These are phyloP conservation scores for Gadus macrocephalus DNA, from an alignment of 2,113 vertebrate genomes.

Conservation along the genomic window DNA sequence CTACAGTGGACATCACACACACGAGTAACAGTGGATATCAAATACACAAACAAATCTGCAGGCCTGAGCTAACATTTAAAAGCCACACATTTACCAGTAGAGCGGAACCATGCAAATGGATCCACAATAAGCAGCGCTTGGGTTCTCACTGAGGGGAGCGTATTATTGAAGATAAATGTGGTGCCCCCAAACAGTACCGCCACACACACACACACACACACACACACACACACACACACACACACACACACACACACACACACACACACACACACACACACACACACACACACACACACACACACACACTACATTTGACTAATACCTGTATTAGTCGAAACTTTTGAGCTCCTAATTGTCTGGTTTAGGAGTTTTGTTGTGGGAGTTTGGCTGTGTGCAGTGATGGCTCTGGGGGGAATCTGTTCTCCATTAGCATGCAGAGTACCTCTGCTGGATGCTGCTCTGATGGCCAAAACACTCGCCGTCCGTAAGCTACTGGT, in stretches of 20 bases:
- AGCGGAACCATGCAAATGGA: slow-evolving; percentile 33
- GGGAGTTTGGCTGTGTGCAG: slow-evolving; percentile 29
- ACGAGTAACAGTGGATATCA: neutral
- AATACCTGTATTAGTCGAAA: no score
- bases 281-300: neutral
- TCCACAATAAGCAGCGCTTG: slow-evolving; percentile 21
- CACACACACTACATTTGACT: no score
- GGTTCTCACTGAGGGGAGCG: slow-evolving; percentile 3
- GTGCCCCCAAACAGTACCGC: neutral
- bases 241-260: neutral
- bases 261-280: neutral
- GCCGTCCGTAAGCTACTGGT: slow-evolving; percentile 45
- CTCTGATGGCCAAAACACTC: slow-evolving; percentile 41
- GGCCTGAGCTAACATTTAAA: no score
- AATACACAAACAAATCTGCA: neutral
- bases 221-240: neutral
- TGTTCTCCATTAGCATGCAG: slow-evolving; percentile 43
- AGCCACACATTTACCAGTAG: neutral
- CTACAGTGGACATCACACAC: no score
- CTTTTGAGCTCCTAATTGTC: neutral
- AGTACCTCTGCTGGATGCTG: slow-evolving; percentile 41
- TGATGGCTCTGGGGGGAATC: no score
- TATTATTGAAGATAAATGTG: slow-evolving; percentile 36
- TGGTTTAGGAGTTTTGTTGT: slow-evolving; percentile 15
- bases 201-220: neutral